Evolutionary conservation across 2,113 vertebrate genomes (phyloP).

Genomic region (Pelmatolapia mariae): DNA sequence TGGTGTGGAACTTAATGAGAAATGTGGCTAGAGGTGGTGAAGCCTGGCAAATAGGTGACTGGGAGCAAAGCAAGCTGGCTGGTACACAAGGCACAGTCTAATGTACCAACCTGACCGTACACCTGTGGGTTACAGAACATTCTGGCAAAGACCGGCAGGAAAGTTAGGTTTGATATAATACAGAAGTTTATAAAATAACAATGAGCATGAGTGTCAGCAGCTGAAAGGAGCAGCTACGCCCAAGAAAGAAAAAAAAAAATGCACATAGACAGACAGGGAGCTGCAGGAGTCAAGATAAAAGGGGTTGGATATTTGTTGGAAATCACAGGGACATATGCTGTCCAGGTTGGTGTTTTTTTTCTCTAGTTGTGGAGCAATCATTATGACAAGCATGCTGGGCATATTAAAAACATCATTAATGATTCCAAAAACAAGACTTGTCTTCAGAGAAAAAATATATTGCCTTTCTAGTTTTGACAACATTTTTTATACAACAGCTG

Average conservation of each 20-base stretch:
- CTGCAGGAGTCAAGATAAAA: neutral
- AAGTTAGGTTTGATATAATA: neutral
- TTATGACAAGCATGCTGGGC: neutral
- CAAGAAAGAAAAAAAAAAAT: neutral
- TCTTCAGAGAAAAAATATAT: neutral
- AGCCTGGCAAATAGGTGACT: neutral
- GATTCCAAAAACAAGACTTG: neutral
- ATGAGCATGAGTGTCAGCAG: neutral
- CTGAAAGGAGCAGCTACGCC: neutral
- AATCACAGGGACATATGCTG: neutral
- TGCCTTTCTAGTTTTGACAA: neutral
- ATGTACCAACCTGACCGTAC: neutral
- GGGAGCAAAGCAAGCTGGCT: neutral
- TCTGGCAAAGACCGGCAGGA: neutral
- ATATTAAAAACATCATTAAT: neutral
- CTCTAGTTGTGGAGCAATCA: neutral
- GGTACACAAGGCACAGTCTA: neutral
- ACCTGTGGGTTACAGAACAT: neutral
- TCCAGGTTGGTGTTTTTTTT: neutral
- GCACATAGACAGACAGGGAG: neutral
- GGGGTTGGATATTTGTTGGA: neutral
- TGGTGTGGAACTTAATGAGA: neutral
- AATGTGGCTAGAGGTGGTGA: neutral
- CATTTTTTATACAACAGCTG: neutral
- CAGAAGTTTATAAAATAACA: neutral